These are phyloP conservation scores for Danaus plexippus DNA, from an alignment of 1,140 invertebrate species.

Conservation along the genomic window DNA sequence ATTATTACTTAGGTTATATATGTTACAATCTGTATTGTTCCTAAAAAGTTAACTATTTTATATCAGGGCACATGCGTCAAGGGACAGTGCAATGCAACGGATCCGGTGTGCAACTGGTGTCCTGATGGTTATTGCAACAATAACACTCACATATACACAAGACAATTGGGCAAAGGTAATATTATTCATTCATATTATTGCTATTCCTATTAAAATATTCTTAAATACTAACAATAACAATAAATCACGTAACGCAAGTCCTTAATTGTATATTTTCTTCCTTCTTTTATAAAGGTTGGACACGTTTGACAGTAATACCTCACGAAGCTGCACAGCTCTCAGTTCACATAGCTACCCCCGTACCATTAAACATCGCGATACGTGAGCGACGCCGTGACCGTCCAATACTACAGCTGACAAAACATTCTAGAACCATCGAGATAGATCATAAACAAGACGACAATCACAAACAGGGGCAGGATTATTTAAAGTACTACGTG, in stretches of 20 bases:
- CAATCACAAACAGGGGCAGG: no score
- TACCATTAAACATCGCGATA: conserved; percentile 44
- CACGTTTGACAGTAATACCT: conserved; percentile 51
- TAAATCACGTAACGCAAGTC: background rate
- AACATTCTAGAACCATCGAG: conserved; percentile 47
- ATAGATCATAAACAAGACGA: conserved; percentile 40
- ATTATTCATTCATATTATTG: no score
- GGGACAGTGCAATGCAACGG: conserved; percentile 54
- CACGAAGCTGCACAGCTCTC: conserved; percentile 52
- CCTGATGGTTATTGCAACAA: conserved; percentile 62
- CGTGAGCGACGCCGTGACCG: conserved; percentile 46
- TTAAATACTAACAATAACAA: no score
- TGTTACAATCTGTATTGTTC: background rate
- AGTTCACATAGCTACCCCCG: conserved; percentile 46
- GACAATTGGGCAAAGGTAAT: conserved; percentile 47
- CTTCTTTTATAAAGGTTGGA: conserved; percentile 37
- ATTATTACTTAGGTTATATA: background rate
- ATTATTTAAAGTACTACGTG: conserved; percentile 57
- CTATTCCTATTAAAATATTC: background rate
- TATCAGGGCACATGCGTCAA: conserved; percentile 58
- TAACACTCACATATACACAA: conserved; percentile 48
- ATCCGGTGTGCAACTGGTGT: conserved; percentile 56
- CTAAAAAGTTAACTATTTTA: background rate
- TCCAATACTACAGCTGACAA: conserved; percentile 47
- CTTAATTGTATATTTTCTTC: background rate